Conservation (phyloP, 1,140 invertebrate species). For the Bombyx mandarina region DNA sequence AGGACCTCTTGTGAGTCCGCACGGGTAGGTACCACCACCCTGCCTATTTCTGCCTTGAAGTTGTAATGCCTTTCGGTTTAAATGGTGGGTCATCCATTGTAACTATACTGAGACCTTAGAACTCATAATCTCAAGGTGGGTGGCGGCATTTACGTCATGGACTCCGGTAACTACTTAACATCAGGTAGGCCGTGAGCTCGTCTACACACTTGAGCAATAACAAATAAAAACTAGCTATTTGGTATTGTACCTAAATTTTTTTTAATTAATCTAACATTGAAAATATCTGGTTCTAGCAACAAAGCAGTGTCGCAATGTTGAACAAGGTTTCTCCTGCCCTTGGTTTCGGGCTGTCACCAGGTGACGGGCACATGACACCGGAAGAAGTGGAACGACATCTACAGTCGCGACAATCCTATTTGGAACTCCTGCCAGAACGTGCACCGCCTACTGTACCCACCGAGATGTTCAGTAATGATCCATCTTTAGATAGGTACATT, state of each 20-base stretch:
- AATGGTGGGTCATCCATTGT: too few species aligned
- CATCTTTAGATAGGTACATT: slow-evolving; percentile 81
- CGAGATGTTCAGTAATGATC: slow-evolving; percentile 95
- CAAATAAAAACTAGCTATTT: too few species aligned
- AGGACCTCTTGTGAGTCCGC: too few species aligned
- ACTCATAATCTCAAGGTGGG: too few species aligned
- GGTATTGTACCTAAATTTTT: neutral
- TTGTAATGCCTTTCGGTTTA: too few species aligned
- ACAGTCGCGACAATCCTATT: slow-evolving; percentile 85
- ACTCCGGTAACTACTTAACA: too few species aligned
- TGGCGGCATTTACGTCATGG: too few species aligned
- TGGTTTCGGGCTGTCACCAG: slow-evolving; percentile 68
- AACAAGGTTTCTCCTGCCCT: slow-evolving; percentile 51
- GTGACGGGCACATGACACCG: slow-evolving; percentile 89
- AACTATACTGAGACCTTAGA: too few species aligned
- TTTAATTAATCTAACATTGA: neutral
- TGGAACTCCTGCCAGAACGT: slow-evolving; percentile 87
- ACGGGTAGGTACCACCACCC: too few species aligned
- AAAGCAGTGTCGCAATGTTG: slow-evolving; percentile 34
- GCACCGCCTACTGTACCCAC: slow-evolving; percentile 90
- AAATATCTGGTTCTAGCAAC: slow-evolving; percentile 32
- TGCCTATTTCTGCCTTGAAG: too few species aligned
- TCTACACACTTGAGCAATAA: too few species aligned
- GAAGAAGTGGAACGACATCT: slow-evolving; percentile 93
- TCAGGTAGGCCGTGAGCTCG: too few species aligned